Conservation (phyloP, 1,140 invertebrate genomes). For the Venustaconcha ellipsiformis region DNA sequence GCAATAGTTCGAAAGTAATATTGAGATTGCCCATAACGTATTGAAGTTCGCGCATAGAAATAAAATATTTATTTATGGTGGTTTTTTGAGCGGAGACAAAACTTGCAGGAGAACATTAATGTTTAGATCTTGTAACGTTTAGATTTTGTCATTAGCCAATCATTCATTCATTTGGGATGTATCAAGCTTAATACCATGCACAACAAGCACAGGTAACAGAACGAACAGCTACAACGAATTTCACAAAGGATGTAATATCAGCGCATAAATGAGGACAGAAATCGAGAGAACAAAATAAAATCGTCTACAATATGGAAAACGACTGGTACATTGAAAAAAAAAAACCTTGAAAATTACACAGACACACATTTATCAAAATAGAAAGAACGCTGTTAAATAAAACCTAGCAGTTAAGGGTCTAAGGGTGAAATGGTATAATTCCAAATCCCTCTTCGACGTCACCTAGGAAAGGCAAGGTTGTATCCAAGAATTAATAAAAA, state of each 20-base stretch:
- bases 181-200: conserved; percentile 10
- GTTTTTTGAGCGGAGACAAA: neutral
- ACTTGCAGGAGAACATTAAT: neutral
- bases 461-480: neutral
- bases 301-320: conserved; percentile 18
- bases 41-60: conserved; percentile 4
- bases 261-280: neutral
- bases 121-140: neutral
- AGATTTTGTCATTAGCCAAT: conserved; percentile 4
- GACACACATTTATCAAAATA: conserved; percentile 15
- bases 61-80: neutral
- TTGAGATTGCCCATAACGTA: conserved; percentile 6
- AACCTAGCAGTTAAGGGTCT: conserved; percentile 10
- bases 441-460: conserved; percentile 18
- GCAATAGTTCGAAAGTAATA: conserved; percentile 16
- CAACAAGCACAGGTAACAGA: neutral
- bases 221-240: conserved; percentile 2
- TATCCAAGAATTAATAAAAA: too few relatives aligned
- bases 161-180: neutral
- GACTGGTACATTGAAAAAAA: neutral
- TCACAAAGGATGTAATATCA: conserved; percentile 12
- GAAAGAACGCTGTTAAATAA: neutral
- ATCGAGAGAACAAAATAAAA: conserved; percentile 18
- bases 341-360: conserved; percentile 7
- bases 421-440: conserved; percentile 7